These are phyloP conservation scores for Osmoderma eremita DNA, from an alignment of 2,888 invertebrate genomes.

Conservation along the genomic window DNA sequence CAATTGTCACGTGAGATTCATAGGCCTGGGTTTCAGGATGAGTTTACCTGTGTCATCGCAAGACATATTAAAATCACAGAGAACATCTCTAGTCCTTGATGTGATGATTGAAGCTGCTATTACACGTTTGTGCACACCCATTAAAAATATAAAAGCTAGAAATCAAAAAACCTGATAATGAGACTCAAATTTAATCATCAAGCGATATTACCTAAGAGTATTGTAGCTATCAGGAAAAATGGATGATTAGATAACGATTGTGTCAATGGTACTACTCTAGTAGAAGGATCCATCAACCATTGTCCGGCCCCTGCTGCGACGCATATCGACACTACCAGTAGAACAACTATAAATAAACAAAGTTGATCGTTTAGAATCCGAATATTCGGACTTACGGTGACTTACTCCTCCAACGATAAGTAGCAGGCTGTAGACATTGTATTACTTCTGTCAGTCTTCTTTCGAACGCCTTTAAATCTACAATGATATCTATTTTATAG, in stretches of 20 bases:
- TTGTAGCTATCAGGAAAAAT: slow-evolving; percentile 90
- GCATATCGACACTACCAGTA: slow-evolving; percentile 87
- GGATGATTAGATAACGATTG: slow-evolving; percentile 95
- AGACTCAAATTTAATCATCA: neutral
- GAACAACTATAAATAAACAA: slow-evolving; percentile 73
- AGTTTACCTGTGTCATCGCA: slow-evolving; percentile 97
- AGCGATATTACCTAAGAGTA: slow-evolving; percentile 76
- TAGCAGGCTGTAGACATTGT: slow-evolving; percentile 92
- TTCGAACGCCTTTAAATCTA: slow-evolving; percentile 98
- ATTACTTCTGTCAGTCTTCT: slow-evolving; percentile 97
- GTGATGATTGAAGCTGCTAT: slow-evolving; percentile 97
- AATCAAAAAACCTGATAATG: neutral
- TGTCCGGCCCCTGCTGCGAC: slow-evolving; percentile 96
- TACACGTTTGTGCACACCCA: slow-evolving; percentile 95
- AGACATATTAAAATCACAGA: slow-evolving; percentile 97
- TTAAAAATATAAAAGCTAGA: slow-evolving; percentile 68
- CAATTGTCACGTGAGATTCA: slow-evolving; percentile 60
- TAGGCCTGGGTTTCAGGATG: slow-evolving; percentile 89
- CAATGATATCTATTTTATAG: slow-evolving; percentile 63
- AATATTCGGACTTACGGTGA: slow-evolving; percentile 24
- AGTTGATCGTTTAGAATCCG: slow-evolving; percentile 10
- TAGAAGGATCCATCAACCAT: slow-evolving; percentile 94
- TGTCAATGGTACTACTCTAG: slow-evolving; percentile 88
- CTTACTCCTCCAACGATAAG: slow-evolving; percentile 95
- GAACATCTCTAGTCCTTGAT: slow-evolving; percentile 86